Percentiles rank a stretch among this genome's conserved stretches.
Evolutionary conservation across 2,888 invertebrate species (phyloP).

Genomic region (Apamea epomidion): DNA sequence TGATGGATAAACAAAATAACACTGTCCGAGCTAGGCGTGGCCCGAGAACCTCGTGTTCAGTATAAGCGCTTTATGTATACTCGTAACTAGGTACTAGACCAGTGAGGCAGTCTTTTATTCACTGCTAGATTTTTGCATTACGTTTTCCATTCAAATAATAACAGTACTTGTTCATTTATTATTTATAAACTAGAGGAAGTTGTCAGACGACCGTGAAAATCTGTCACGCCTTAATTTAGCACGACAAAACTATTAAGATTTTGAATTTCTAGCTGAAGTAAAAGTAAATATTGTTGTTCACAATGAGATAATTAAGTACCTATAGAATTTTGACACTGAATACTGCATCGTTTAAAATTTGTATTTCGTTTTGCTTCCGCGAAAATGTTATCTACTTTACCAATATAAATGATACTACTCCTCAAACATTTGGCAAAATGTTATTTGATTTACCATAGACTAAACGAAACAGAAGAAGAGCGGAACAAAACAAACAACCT

Average conservation of each 20-base stretch:
- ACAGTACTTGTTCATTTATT: not conserved
- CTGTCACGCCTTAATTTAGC: constrained; percentile 29
- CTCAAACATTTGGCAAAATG: not conserved
- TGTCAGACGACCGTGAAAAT: constrained; percentile 37
- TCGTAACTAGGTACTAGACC: not conserved
- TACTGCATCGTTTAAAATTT: not conserved
- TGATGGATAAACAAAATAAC: no score
- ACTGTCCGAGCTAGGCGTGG: no score
- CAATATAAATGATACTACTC: not conserved
- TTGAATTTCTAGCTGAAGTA: constrained; percentile 25
- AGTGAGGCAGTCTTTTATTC: no score
- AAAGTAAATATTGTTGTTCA: constrained; percentile 15
- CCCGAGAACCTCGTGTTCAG: no score
- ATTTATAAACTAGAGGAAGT: not conserved
- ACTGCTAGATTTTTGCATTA: not conserved
- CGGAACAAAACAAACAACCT: no score
- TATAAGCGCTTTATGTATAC: no score
- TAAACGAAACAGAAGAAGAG: not conserved
- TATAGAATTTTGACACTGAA: not conserved
- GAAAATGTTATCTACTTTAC: not conserved
- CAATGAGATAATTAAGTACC: not conserved
- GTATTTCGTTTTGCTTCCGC: not conserved
- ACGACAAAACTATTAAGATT: constrained; percentile 32
- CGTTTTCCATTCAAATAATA: not conserved
- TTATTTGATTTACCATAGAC: not conserved